Percentiles rank a stretch among this genome's conserved stretches.
Conservation (phyloP, 1,140 invertebrate genomes). For the Bombus fervidus region DNA sequence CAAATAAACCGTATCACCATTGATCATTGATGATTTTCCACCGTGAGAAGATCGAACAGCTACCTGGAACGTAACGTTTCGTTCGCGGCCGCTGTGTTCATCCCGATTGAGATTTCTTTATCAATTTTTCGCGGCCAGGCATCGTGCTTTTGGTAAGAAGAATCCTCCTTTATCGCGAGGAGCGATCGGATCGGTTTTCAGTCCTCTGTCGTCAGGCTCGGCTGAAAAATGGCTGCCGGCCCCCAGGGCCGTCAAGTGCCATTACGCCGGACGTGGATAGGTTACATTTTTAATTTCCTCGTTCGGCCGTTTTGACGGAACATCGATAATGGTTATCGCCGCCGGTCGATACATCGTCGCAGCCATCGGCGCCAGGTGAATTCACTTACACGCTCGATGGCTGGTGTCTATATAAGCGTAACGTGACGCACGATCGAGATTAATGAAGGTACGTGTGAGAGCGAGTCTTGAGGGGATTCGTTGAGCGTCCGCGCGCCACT, state of each 20-base stretch:
- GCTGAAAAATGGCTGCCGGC: constrained; percentile 56
- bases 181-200: constrained; percentile 24
- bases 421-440: constrained; percentile 56
- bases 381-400: constrained; percentile 53
- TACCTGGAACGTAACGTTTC: neutral
- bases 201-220: neutral
- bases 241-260: constrained; percentile 41
- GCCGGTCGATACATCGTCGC: constrained; percentile 43
- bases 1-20: no score
- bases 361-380: constrained; percentile 26
- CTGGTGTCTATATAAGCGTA: constrained; percentile 31
- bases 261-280: constrained; percentile 46
- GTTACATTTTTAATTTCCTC: constrained; percentile 71
- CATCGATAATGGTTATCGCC: constrained; percentile 63
- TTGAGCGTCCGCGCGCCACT: neutral
- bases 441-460: constrained; percentile 43
- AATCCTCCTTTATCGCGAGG: constrained; percentile 15
- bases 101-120: neutral
- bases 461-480: constrained; percentile 45
- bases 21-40: neutral
- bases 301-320: constrained; percentile 62
- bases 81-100: neutral
- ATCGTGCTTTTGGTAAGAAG: neutral
- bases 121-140: constrained; percentile 26
- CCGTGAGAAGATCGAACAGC: neutral